Evolutionary conservation across 2,797 vertebrate species (phyloP).

Genomic region (Xerus rutilus): DNA sequence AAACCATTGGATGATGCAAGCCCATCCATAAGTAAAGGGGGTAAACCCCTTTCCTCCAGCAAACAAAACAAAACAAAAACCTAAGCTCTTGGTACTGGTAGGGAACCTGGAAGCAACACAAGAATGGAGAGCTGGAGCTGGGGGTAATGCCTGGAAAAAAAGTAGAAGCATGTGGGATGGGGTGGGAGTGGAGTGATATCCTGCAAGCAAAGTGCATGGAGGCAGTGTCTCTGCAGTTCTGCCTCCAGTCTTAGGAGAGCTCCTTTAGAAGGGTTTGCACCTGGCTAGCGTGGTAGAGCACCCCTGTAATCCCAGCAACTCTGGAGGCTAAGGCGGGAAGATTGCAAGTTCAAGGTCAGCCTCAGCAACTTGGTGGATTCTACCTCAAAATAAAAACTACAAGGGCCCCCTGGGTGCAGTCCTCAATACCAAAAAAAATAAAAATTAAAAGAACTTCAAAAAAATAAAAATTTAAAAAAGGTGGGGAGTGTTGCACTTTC

Average conservation of each 20-base stretch:
- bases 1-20: neutral
- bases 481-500: neutral
- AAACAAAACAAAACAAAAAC: neutral
- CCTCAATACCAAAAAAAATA: too few species aligned
- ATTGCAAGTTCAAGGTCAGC: too few species aligned
- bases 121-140: neutral
- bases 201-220: neutral
- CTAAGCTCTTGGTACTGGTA: neutral
- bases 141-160: neutral
- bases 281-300: too few species aligned
- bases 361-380: too few species aligned
- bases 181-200: neutral
- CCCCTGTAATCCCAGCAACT: too few species aligned
- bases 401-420: too few species aligned
- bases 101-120: neutral
- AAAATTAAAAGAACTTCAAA: too few species aligned
- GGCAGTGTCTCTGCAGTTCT: neutral
- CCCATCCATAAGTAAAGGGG: neutral
- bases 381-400: too few species aligned
- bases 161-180: fast-evolving
- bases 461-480: too few species aligned
- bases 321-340: too few species aligned
- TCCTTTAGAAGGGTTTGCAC: neutral
- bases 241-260: neutral
- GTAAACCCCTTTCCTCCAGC: too few species aligned